A percentile compares a stretch with the other conserved stretches of the same genome.
Evolutionary conservation across 2,888 invertebrate genomes (phyloP).

Genomic region (Cosmorhoe ocellata): DNA sequence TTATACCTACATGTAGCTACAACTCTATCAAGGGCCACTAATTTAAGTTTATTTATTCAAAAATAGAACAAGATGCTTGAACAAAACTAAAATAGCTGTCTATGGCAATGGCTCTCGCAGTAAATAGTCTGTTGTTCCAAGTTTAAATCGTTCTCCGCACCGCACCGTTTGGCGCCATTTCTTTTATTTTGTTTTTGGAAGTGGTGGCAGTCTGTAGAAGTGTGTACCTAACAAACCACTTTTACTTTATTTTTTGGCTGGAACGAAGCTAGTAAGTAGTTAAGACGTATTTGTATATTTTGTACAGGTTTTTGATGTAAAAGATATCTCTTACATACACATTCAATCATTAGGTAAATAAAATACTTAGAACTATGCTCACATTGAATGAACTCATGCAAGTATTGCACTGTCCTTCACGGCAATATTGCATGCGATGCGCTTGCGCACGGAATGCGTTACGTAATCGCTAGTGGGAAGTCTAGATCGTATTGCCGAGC

Average conservation of each 20-base stretch:
- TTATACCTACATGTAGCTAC: no score
- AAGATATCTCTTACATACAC: no score
- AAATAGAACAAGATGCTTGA: constrained; percentile 21
- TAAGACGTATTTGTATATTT: no score
- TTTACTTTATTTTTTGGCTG: no score
- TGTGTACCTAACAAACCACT: no score
- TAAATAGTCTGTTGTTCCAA: constrained; percentile 26
- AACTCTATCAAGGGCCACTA: constrained; percentile 11
- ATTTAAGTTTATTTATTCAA: constrained; percentile 5
- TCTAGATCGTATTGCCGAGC: constrained; percentile 20
- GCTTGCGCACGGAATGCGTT: constrained; percentile 20
- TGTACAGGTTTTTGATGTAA: no score
- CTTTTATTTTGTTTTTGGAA: background rate
- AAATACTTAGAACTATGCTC: background rate
- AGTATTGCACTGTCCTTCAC: constrained; percentile 7
- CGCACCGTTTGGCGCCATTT: constrained; percentile 22
- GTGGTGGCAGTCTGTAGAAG: no score
- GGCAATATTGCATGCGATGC: constrained; percentile 17
- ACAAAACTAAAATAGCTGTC: constrained; percentile 24
- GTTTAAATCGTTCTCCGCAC: constrained; percentile 24
- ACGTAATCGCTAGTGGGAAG: constrained; percentile 17
- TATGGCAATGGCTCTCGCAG: constrained; percentile 16
- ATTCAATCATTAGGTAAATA: no score
- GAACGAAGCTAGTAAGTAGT: no score
- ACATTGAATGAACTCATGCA: constrained; percentile 11